These are phyloP conservation scores for Anthophora plumipes DNA, from an alignment of 2,888 invertebrate genomes.

Conservation along the genomic window DNA sequence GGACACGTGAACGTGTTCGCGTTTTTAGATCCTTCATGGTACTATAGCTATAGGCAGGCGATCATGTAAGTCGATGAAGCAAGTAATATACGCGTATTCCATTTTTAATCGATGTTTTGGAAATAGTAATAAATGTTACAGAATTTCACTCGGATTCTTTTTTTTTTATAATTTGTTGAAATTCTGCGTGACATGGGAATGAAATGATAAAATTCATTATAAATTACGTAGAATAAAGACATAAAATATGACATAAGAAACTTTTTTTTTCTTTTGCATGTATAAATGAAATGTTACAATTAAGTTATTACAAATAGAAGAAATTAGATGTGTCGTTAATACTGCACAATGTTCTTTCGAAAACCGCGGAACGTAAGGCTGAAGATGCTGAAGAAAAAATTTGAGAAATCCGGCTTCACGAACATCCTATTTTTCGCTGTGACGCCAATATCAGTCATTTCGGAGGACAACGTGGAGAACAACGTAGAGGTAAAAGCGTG, in stretches of 20 bases:
- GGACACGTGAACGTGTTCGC: slow-evolving; percentile 79
- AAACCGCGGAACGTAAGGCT: slow-evolving; percentile 68
- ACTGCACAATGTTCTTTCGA: neutral
- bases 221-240: too few relatives aligned
- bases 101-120: neutral
- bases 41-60: slow-evolving; percentile 79
- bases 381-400: slow-evolving; percentile 73
- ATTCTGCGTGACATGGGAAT: too few relatives aligned
- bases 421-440: slow-evolving; percentile 76
- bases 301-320: too few relatives aligned
- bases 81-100: neutral
- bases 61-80: slow-evolving; percentile 74
- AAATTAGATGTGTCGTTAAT: neutral
- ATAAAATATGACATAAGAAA: too few relatives aligned
- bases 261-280: neutral
- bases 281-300: too few relatives aligned
- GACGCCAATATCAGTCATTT: slow-evolving; percentile 52
- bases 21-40: slow-evolving; percentile 78
- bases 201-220: too few relatives aligned
- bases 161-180: too few relatives aligned
- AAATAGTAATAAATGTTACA: too few relatives aligned
- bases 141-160: too few relatives aligned
- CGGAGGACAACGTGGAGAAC: slow-evolving; percentile 63
- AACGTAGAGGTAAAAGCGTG: slow-evolving; percentile 72
- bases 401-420: slow-evolving; percentile 73